A percentile compares a stretch with the other conserved stretches of the same genome.
These are phyloP conservation scores for Cariama cristata DNA, from an alignment of 2,113 vertebrate species.

Conservation along the genomic window DNA sequence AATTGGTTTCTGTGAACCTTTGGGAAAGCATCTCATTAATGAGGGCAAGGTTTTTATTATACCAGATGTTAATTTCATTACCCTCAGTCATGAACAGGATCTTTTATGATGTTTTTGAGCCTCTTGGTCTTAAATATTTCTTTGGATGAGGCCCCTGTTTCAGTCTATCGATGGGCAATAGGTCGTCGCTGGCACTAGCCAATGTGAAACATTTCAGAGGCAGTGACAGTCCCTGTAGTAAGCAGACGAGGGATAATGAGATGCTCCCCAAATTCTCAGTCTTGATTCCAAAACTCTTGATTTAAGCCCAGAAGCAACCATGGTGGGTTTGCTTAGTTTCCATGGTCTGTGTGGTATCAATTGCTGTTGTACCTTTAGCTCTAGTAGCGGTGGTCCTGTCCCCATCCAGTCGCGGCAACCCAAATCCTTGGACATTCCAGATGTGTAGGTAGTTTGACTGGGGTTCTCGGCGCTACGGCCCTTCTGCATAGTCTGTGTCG, in stretches of 20 bases:
- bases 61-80: background rate
- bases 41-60: background rate
- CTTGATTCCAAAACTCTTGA: background rate
- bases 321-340: background rate
- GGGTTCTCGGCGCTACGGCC: background rate
- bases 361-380: background rate
- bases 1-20: background rate
- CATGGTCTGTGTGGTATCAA: rapidly evolving
- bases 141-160: background rate
- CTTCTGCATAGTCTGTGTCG: background rate
- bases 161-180: background rate
- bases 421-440: background rate
- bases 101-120: background rate
- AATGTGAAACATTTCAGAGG: background rate
- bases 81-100: background rate
- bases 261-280: background rate
- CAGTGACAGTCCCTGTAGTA: background rate
- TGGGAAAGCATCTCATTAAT: background rate
- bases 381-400: background rate
- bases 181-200: background rate
- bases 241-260: background rate
- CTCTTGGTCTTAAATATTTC: background rate
- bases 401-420: background rate
- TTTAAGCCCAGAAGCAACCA: background rate
- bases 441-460: background rate